Evolutionary conservation across 2,888 invertebrate species (phyloP), one percentile per base, ranked within the genome.

Genomic region (Piscicola geometra): DNA sequence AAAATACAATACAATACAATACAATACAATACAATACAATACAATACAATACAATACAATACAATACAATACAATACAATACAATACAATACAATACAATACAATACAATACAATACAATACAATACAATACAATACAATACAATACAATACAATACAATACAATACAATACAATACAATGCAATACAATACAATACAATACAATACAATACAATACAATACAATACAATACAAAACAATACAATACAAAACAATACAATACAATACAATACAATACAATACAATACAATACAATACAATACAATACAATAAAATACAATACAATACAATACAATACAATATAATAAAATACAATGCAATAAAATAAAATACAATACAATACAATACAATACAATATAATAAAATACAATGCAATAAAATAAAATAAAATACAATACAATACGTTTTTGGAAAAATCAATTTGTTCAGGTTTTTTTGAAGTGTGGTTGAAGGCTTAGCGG

Each of bases 131-230:
- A 47, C 75, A 28, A 69, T 75, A 47, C 75, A 47, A 69, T 75
- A 47, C 75, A 47, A 75, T 75, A 64, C 75, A 36, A 71, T 75
- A 56, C 75, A 36, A 71, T 75, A 56, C 75, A 32, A 33, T 71
- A 47, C 75, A 32, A 75, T 75, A 56, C 66, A 71, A 71, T 75
- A 47, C 75, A 71, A 71, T 75, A 47, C 75, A 75, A 75, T 75
- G 64, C 70, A 66, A 71, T 73, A 56, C 75, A 66, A 71, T 75
- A 56, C 75, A n/a, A 75, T 75, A 56, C 75, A 66, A 71, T 50
- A 71, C 75, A 66, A 56, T 75, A 71, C 75, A 66, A 75, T 75
- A 72, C 75, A 52, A 68, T 68, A 75, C 75, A 52, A 75, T 75
- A 75, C 75, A 30, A 41, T 68, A 75, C 68, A 32, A 68, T 75